A percentile compares a stretch with the other conserved stretches of the same genome.
Conservation (phyloP, 2,797 vertebrate species). For the Octomys mimax region DNA sequence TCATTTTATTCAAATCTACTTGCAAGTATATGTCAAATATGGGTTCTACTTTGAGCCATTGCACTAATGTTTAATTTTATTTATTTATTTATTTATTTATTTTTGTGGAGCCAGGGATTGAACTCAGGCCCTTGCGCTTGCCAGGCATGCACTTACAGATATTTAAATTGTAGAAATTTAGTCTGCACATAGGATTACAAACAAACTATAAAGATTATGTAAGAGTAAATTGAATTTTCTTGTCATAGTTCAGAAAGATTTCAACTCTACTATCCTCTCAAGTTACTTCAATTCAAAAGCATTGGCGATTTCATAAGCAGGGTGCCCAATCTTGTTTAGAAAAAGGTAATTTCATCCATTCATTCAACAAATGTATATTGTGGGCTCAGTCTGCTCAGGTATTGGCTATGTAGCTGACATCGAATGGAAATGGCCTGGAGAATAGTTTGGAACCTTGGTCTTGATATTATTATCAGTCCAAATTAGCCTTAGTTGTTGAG, state of each 20-base stretch:
- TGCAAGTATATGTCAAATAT: background rate
- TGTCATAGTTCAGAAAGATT: background rate
- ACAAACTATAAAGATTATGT: background rate
- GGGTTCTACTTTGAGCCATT: background rate
- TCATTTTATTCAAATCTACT: slow-evolving; percentile 16
- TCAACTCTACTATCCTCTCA: background rate
- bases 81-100: too few relatives aligned
- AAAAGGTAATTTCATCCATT: background rate
- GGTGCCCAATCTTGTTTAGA: background rate
- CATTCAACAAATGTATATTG: background rate
- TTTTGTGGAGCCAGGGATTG: too few relatives aligned
- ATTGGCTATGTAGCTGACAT: background rate
- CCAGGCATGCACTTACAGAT: too few relatives aligned
- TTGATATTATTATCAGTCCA: background rate
- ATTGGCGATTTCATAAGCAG: background rate
- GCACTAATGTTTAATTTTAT: too few relatives aligned
- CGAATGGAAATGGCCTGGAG: too few relatives aligned
- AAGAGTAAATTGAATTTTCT: slow-evolving; percentile 16
- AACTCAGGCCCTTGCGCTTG: too few relatives aligned
- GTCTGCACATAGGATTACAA: background rate
- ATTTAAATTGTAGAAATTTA: slow-evolving; percentile 12
- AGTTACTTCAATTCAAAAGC: background rate
- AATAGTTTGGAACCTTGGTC: accelerated
- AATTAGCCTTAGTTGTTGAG: background rate
- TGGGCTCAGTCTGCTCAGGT: background rate